Conservation (phyloP, 1,140 invertebrate species). For the Dendrolimus punctatus region DNA sequence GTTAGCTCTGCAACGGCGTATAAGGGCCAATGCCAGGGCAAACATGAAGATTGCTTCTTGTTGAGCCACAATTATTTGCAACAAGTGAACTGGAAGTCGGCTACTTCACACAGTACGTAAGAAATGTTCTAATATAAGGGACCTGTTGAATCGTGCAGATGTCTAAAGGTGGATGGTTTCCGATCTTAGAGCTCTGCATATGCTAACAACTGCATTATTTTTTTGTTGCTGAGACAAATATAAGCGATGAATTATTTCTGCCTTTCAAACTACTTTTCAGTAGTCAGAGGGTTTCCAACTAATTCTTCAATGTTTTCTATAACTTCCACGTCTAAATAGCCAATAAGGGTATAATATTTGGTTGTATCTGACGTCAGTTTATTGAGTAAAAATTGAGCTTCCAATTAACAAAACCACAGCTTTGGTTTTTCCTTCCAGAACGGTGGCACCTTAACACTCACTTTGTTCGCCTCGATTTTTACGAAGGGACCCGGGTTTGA, state of each 20-base stretch:
- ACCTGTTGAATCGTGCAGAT: background rate
- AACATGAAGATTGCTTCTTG: too few species aligned
- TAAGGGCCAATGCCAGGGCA: too few species aligned
- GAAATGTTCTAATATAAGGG: background rate
- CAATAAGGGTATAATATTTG: background rate
- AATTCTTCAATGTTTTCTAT: constrained; percentile 1
- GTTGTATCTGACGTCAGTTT: background rate
- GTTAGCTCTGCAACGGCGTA: background rate
- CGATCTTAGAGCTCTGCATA: background rate
- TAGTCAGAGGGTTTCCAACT: background rate
- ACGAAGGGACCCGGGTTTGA: too few species aligned
- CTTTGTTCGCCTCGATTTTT: too few species aligned
- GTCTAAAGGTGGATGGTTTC: background rate
- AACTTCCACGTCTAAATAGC: background rate
- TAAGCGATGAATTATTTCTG: background rate
- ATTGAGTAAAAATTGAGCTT: background rate
- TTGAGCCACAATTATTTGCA: background rate
- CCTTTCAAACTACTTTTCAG: background rate
- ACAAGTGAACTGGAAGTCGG: background rate
- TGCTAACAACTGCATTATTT: background rate
- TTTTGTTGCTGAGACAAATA: background rate
- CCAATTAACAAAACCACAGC: background rate
- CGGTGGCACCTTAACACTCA: background rate
- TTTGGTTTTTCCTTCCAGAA: constrained; percentile 2
- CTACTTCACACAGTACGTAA: background rate